Conservation (phyloP, 2,797 vertebrate species). For the Phyllotis vaccarum region DNA sequence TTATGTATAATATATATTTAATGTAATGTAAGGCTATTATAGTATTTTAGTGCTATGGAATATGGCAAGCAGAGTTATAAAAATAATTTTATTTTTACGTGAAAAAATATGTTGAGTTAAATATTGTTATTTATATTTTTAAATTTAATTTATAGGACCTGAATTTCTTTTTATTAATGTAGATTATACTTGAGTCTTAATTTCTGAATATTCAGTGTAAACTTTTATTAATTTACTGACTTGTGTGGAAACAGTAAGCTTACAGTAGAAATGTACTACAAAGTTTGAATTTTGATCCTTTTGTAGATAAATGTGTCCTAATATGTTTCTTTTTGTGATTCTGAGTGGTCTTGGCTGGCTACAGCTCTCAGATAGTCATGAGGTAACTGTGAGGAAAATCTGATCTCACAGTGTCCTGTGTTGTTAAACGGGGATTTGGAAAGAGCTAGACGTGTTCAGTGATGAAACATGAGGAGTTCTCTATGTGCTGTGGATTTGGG, state of each 20-base stretch:
- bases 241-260: neutral
- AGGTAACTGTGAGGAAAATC: neutral
- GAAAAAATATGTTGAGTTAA: neutral
- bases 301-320: neutral
- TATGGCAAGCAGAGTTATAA: neutral
- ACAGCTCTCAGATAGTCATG: neutral
- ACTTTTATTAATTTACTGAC: neutral
- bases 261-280: neutral
- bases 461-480: neutral
- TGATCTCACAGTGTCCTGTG: neutral
- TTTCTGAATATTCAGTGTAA: neutral
- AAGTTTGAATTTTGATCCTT: neutral
- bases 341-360: too few species aligned
- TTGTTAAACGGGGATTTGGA: neutral
- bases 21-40: neutral
- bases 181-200: neutral
- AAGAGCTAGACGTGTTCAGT: too few species aligned
- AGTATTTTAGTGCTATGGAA: neutral
- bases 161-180: neutral
- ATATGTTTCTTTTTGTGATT: neutral
- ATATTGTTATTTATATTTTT: constrained; percentile 4
- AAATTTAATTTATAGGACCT: neutral
- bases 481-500: neutral
- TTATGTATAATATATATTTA: neutral
- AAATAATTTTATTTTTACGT: neutral